Base-by-base conservation (phyloP, 2,888 invertebrate species). In the Apotomis turbidana region DNA sequence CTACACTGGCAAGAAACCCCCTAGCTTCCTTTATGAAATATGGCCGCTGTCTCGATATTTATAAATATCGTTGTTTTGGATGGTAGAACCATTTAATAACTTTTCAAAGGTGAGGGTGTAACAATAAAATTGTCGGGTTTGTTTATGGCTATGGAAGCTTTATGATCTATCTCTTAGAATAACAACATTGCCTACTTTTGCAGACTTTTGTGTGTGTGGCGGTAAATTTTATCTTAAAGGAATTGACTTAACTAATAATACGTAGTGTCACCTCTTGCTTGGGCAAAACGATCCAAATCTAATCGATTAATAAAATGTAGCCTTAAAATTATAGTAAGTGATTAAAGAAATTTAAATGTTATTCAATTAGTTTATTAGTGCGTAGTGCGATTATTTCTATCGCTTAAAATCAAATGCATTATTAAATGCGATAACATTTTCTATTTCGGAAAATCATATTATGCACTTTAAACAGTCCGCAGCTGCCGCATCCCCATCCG, bases 1-100 rank as follows among this genome's bases (percentile, higher is more conserved):
- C 91, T 91, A 91, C 85, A 85, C 86, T 85, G 85, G 81, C 90
- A 91, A 93, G 92, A 90, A 90, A 89, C 88, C 89, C 90, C 84
- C 89, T 90, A 89, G 83, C 80, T 83, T 86, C 85, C 84, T 84
- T 82, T 83, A 77, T 84, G 84, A 88, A 88, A 87, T 88, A 87
- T 85, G 83, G 84, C 78, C 75, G 72, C 59, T 46, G 8, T 59
- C 63, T 68, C 68, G 58, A 68, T 72, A 72, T 72, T 68, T 58
- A 58, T 71, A 61, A 60, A 62, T 54, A 63, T 68, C 52, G 13
- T 55, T 55, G 60, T 60, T 54, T 71, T 62, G 27, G 57, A 27
- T 51, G 41, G 41, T 38, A 51, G 49, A 55, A 54, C 55, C 59
- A 55, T 66, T 71, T 60, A 38, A 36, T 60, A 46, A 61, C 36